A percentile compares a stretch with the other conserved stretches of the same genome.
Conservation (phyloP, 2,113 vertebrate genomes). For the Sceloporus undulatus region DNA sequence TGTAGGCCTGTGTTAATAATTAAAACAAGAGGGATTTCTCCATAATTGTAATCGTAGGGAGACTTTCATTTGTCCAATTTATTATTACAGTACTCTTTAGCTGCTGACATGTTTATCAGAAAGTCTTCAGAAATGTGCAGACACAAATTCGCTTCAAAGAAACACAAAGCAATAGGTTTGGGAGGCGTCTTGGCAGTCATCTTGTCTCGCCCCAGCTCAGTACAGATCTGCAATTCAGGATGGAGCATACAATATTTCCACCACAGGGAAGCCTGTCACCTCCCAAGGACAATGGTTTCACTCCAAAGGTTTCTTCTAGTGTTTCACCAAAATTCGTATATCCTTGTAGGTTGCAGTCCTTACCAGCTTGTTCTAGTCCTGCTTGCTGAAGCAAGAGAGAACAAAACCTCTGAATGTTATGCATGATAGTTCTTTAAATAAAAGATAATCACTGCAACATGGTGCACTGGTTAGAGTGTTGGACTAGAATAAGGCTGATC, state of each 20-base stretch:
- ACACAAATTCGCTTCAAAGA: neutral
- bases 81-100: neutral
- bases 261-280: too few relatives aligned
- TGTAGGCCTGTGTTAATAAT: neutral
- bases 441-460: neutral
- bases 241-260: too few relatives aligned
- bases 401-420: neutral
- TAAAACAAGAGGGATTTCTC: conserved; percentile 15
- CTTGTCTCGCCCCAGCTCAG: too few relatives aligned
- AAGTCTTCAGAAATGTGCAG: neutral
- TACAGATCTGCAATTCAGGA: too few relatives aligned
- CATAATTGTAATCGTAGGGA: neutral
- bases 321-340: too few relatives aligned
- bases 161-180: neutral
- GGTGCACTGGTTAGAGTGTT: too few relatives aligned
- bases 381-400: neutral
- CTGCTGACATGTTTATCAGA: neutral
- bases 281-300: too few relatives aligned
- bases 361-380: neutral
- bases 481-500: too few relatives aligned
- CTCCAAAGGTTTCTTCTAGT: too few relatives aligned
- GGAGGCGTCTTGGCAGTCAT: too few relatives aligned
- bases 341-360: too few relatives aligned
- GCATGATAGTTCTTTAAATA: neutral
- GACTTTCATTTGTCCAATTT: neutral